These are phyloP conservation scores for Puntigrus tetrazona DNA, from an alignment of 2,113 vertebrate species.

Conservation along the genomic window DNA sequence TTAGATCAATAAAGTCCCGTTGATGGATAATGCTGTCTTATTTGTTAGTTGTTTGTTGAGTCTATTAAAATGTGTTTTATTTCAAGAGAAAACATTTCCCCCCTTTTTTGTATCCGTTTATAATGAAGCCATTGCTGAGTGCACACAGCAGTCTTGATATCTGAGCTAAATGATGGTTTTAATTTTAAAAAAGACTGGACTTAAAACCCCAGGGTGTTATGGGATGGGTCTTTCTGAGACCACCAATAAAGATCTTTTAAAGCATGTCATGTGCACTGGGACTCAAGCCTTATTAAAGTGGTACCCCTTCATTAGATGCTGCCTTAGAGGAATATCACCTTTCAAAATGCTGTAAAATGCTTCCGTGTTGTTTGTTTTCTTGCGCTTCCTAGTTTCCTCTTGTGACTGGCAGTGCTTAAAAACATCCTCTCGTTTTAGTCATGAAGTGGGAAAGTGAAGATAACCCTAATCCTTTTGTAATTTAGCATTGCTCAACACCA, in stretches of 20 bases:
- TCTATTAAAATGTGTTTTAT: not conserved
- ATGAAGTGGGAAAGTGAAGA: not conserved
- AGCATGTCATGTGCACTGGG: conserved; percentile 11
- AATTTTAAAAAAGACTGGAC: not conserved
- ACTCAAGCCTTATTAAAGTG: not conserved
- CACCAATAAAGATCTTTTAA: conserved; percentile 25
- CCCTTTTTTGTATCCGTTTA: not conserved
- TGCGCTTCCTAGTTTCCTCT: conserved; percentile 14
- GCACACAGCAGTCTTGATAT: not conserved
- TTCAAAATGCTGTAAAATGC: conserved; percentile 20
- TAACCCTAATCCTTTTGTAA: conserved; percentile 33
- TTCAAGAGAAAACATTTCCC: not conserved
- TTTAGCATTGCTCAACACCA: conserved; percentile 28
- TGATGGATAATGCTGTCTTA: not conserved
- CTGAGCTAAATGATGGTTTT: conserved; percentile 19
- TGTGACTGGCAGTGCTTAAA: conserved; percentile 31
- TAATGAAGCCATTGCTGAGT: not conserved
- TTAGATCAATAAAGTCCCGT: too few relatives aligned
- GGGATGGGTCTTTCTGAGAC: not conserved
- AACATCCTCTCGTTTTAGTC: conserved; percentile 22
- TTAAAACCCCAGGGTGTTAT: not conserved
- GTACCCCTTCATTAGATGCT: conserved; percentile 29
- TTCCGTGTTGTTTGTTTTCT: conserved; percentile 5
- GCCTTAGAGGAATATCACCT: conserved; percentile 1
- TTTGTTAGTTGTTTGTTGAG: not conserved